Percentiles rank a stretch among this genome's conserved stretches.
phyloP scores from a whole-genome alignment of 2,888 invertebrate genomes.

The Leptogaster cylindrica region DNA sequence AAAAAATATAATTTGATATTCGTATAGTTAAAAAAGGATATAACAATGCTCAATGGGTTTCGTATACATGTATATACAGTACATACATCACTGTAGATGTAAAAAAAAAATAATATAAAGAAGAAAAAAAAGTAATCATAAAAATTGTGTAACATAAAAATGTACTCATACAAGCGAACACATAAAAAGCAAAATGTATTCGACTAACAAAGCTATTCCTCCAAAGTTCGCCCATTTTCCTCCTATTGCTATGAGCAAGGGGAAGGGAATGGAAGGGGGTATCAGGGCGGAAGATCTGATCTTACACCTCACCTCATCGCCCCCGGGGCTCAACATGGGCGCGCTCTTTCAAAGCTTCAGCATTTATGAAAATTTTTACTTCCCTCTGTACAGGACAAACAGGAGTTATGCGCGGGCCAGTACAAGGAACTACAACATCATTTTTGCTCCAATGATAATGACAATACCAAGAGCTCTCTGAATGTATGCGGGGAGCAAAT shows the following conservation, averaged over 20 bases:
- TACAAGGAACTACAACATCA: constrained; percentile 39
- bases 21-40: constrained; percentile 47
- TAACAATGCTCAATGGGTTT: constrained; percentile 43
- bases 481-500: constrained; percentile 25
- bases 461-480: constrained; percentile 36
- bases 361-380: constrained; percentile 40
- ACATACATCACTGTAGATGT: constrained; percentile 37
- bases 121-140: constrained; percentile 46
- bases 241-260: constrained; percentile 11
- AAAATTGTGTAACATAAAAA: constrained; percentile 46
- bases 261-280: neutral
- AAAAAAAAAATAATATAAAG: too few species aligned
- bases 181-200: constrained; percentile 40
- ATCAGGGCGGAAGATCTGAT: constrained; percentile 13
- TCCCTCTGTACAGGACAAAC: constrained; percentile 40
- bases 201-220: constrained; percentile 40
- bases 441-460: constrained; percentile 39
- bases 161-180: constrained; percentile 41
- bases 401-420: constrained; percentile 37
- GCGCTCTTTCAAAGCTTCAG: constrained; percentile 38
- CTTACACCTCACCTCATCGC: constrained; percentile 21
- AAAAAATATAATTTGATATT: constrained; percentile 47
- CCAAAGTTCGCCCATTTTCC: constrained; percentile 40
- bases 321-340: constrained; percentile 21
- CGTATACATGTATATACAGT: constrained; percentile 33